These are phyloP conservation scores for Lepas anatifera DNA, from an alignment of 2,888 invertebrate genomes.

Conservation along the genomic window DNA sequence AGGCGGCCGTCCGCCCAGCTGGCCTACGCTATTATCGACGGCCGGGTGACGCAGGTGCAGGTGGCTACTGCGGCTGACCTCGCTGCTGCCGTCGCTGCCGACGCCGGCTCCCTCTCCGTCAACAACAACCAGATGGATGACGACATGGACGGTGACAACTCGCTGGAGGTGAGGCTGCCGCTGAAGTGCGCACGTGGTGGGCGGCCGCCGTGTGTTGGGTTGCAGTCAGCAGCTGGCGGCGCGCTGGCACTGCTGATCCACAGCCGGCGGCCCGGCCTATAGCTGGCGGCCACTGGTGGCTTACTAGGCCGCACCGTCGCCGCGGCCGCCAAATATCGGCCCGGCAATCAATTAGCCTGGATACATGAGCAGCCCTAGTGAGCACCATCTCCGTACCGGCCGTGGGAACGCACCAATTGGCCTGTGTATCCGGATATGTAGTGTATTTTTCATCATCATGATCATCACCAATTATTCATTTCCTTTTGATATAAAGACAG, in stretches of 20 bases:
- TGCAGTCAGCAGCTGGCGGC: not conserved
- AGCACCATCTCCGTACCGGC: no score
- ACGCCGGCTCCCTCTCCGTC: not conserved
- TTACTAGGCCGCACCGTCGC: not conserved
- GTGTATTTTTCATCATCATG: no score
- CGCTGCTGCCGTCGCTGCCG: not conserved
- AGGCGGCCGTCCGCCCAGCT: not conserved
- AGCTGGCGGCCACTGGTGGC: not conserved
- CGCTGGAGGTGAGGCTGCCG: constrained; percentile 6
- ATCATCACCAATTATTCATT: no score
- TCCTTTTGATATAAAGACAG: no score
- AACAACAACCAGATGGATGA: not conserved
- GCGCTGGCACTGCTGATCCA: no score
- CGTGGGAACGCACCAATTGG: no score
- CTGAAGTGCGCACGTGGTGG: not conserved
- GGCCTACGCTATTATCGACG: constrained; percentile 12
- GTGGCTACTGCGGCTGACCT: not conserved
- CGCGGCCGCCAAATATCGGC: no score
- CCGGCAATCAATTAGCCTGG: no score
- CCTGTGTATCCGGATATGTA: no score
- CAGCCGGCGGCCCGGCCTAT: not conserved
- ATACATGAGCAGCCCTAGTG: no score
- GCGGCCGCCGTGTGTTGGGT: not conserved
- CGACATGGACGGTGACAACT: not conserved
- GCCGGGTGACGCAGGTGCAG: constrained; percentile 11